phyloP scores from a whole-genome alignment of 1,140 invertebrate species.

The Melanaphis sacchari region DNA sequence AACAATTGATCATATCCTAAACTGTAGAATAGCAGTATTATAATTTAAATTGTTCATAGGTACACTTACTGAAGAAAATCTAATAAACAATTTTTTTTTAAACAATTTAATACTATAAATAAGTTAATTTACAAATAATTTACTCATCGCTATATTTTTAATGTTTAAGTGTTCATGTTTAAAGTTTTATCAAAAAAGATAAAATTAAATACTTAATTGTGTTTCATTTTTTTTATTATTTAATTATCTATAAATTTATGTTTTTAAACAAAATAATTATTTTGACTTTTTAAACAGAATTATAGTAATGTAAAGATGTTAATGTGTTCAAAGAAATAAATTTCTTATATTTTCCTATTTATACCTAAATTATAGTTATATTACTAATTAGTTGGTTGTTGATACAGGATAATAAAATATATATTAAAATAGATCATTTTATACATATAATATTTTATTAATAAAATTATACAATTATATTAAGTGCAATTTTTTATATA shows the following conservation, averaged over 20 bases:
- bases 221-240: not conserved
- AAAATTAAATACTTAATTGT: not conserved
- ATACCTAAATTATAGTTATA: not conserved
- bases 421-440: not conserved
- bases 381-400: not conserved
- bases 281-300: not conserved
- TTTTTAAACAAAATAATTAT: not conserved
- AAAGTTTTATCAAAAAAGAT: not conserved
- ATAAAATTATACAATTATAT: not conserved
- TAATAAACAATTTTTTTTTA: not conserved
- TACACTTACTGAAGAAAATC: no score
- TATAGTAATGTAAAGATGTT: not conserved
- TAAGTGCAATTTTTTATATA: conserved; percentile 12
- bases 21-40: not conserved
- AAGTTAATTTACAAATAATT: not conserved
- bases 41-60: not conserved
- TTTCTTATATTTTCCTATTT: not conserved
- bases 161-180: not conserved
- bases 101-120: not conserved
- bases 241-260: not conserved
- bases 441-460: not conserved
- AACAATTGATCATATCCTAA: not conserved
- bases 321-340: not conserved
- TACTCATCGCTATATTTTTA: not conserved
- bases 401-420: not conserved